phyloP scores from a whole-genome alignment of 2,888 invertebrate species.

The Sphaerolaimus hirsutus region DNA sequence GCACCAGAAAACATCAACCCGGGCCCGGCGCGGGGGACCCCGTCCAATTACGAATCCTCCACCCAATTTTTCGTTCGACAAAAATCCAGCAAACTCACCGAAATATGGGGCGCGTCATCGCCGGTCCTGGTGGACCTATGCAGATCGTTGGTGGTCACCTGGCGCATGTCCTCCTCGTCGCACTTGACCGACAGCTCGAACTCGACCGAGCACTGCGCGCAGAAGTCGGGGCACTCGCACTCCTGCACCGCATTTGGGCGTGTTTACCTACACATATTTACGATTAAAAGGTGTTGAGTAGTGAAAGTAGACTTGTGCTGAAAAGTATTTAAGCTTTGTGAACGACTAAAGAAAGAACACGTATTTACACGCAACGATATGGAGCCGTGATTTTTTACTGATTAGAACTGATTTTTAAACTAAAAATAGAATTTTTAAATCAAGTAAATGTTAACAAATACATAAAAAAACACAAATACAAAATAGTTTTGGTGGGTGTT shows the following conservation, averaged over 20 bases:
- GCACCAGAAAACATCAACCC: no score
- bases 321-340: neutral
- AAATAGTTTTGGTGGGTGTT: no score
- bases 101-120: neutral
- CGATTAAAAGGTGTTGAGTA: neutral
- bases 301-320: neutral
- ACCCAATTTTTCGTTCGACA: no score
- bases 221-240: slow-evolving; percentile 88
- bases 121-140: neutral
- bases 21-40: no score
- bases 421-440: neutral
- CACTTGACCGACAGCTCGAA: slow-evolving; percentile 89
- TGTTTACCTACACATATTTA: neutral
- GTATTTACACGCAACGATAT: no score
- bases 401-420: no score
- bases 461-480: no score
- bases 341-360: no score
- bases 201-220: slow-evolving; percentile 86
- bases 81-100: neutral
- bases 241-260: slow-evolving; percentile 43
- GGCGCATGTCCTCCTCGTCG: slow-evolving; percentile 67
- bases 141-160: slow-evolving; percentile 85
- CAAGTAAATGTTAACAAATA: neutral
- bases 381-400: no score
- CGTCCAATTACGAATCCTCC: no score